Evolutionary conservation across 2,888 invertebrate genomes (phyloP), one percentile per base, ranked within the genome.

Genomic region (Trachelus stipa): DNA sequence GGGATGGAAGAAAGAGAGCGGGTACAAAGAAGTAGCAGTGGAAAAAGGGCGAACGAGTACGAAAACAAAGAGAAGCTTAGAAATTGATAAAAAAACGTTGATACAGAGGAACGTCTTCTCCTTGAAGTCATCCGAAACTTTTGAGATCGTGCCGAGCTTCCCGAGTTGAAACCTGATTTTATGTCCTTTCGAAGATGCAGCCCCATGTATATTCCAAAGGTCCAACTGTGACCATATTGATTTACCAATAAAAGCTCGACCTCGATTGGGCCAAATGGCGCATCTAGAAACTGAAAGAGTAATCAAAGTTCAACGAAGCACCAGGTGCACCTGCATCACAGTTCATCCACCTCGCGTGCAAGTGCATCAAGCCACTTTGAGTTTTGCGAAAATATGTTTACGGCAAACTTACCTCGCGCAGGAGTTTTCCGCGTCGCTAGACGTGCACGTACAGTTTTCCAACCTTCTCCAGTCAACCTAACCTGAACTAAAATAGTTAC

Each of bases 231-330:
- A 15, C 31, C 31, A 71, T 71, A 71, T 71, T 71, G 71, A 71
- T 71, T 71, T 30, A 15, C 71, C 33, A 33, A 71, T 71, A 71
- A 71, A 71, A 71, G 71, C 71, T 71, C 71, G 33, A 31, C 71
- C 71, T 71, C 33, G 15, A 71, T 71, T 31, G 34, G 31, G 23
- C 12, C 71, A 34, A 71, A 34, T 71, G 31, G 71, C 31, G 31
- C 33, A 34, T 56, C 56, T 56, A 56, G 56, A 23, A 56, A 23
- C 15, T 56, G 56, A 56, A 56, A 56, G 23, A 56, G 56, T 56
- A 56, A 56, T 56, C 56, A 56, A 56, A 56, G 56, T 23, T 23
- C 56, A 56, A 56, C 23, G 56, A 56, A 56, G 56, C 56, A 56
- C 23, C 56, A 9, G 23, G 23, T 56, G 56, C 56, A 56, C 56